Percentiles rank a stretch among this genome's conserved stretches.
Evolutionary conservation across 2,113 vertebrate species (phyloP).

Genomic region (Notothenia coriiceps): DNA sequence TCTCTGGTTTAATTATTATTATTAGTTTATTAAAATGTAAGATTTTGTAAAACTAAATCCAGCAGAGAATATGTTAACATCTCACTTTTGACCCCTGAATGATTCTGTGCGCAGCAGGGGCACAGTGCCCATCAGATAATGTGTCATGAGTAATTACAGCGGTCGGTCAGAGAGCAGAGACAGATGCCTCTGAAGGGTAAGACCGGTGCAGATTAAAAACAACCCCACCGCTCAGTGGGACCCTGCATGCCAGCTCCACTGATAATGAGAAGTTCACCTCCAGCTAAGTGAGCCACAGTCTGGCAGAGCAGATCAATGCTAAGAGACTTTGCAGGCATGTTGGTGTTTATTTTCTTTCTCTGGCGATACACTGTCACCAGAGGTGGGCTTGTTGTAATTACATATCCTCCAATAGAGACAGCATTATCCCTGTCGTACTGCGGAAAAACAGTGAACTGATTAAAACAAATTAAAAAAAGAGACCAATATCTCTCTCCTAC

Average conservation of each 20-base stretch:
- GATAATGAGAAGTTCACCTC: constrained; percentile 71
- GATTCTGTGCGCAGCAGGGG: constrained; percentile 33
- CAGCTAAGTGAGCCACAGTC: constrained; percentile 62
- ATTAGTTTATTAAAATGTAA: neutral
- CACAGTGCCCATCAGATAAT: constrained; percentile 41
- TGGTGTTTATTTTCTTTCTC: constrained; percentile 69
- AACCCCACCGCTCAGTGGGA: constrained; percentile 25
- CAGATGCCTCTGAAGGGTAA: constrained; percentile 45
- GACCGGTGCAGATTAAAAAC: constrained; percentile 59
- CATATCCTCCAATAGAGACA: constrained; percentile 63
- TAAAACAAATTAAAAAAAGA: constrained; percentile 1
- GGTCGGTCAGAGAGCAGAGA: constrained; percentile 30
- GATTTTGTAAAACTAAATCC: neutral
- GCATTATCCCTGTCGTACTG: constrained; percentile 45
- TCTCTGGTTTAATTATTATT: neutral
- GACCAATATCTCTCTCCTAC: neutral
- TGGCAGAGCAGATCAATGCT: constrained; percentile 52
- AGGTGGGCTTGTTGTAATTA: constrained; percentile 76
- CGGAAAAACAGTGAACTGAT: constrained; percentile 64
- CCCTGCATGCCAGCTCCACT: constrained; percentile 32
- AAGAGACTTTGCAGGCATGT: constrained; percentile 44
- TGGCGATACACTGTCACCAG: constrained; percentile 67
- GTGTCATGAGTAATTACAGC: constrained; percentile 54
- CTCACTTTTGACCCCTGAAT: constrained; percentile 6
- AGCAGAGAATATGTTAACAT: neutral